Percentiles rank a stretch among this genome's conserved stretches.
Evolutionary conservation across 2,888 invertebrate species (phyloP).

Genomic region (Priapulus caudatus): DNA sequence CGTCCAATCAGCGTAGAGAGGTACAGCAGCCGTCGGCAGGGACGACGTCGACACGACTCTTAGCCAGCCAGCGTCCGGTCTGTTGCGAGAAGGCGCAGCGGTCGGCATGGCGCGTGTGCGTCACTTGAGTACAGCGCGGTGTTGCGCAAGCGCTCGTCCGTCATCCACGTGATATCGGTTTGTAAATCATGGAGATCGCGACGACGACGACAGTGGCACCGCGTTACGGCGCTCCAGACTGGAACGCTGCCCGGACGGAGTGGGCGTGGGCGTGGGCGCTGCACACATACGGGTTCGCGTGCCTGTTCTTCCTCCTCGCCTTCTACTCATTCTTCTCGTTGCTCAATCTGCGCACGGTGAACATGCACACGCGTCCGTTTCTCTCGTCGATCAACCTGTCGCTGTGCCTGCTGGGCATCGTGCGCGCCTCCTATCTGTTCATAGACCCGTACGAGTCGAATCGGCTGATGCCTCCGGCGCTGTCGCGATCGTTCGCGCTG

Average conservation of each 20-base stretch:
- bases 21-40: too few relatives aligned
- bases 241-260: conserved; percentile 27
- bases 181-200: too few relatives aligned
- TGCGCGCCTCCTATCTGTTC: conserved; percentile 44
- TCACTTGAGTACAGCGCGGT: too few relatives aligned
- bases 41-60: too few relatives aligned
- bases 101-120: too few relatives aligned
- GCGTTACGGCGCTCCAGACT: conserved; percentile 35
- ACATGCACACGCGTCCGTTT: conserved; percentile 45
- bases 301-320: conserved; percentile 46
- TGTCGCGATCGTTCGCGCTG: conserved; percentile 46
- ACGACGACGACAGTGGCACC: too few relatives aligned
- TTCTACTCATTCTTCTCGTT: conserved; percentile 47
- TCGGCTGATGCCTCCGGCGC: conserved; percentile 43
- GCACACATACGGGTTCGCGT: conserved; percentile 47
- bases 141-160: too few relatives aligned
- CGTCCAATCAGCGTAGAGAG: too few relatives aligned
- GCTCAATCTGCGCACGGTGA: conserved; percentile 44
- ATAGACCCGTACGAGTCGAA: conserved; percentile 48
- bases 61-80: too few relatives aligned
- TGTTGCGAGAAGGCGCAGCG: too few relatives aligned
- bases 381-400: conserved; percentile 48
- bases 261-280: conserved; percentile 45
- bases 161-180: too few relatives aligned
- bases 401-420: conserved; percentile 44